phyloP scores from a whole-genome alignment of 64 coral and sea anemone species.

The Platygyra sinensis region DNA sequence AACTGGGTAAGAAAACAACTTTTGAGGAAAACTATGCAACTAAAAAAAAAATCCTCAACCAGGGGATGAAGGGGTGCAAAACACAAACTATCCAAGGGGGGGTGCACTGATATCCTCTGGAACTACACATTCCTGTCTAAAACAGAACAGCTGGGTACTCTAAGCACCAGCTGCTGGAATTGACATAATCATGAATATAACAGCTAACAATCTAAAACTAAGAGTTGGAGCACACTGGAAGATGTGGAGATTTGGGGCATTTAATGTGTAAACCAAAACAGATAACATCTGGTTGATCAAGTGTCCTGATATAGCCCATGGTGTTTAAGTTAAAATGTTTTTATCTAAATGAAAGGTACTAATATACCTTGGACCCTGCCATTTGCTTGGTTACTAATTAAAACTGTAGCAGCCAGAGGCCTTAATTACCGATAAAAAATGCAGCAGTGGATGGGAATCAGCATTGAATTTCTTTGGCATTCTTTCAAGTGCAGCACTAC shows the following conservation, averaged over 20 bases:
- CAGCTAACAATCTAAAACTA: too few relatives aligned
- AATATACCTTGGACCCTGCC: neutral
- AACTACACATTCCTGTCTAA: neutral
- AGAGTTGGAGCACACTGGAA: neutral
- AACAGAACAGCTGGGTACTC: neutral
- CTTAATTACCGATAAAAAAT: neutral
- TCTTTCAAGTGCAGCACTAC: constrained; percentile 2
- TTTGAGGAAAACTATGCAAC: neutral
- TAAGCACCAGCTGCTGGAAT: too few relatives aligned
- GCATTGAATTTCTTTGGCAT: neutral
- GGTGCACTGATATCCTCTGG: neutral
- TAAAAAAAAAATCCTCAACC: neutral
- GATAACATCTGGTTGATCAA: neutral
- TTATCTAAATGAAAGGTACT: neutral
- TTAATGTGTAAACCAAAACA: neutral
- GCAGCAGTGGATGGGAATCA: constrained; percentile 1
- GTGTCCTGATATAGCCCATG: neutral
- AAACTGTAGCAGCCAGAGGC: neutral
- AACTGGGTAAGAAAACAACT: neutral
- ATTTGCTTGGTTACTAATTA: neutral
- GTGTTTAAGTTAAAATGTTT: neutral
- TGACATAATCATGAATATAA: too few relatives aligned
- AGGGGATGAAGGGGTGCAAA: neutral
- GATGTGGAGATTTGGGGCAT: neutral
- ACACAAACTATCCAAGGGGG: neutral